These are phyloP conservation scores for Cataglyphis hispanica DNA, from an alignment of 1,140 invertebrate genomes.

Conservation along the genomic window DNA sequence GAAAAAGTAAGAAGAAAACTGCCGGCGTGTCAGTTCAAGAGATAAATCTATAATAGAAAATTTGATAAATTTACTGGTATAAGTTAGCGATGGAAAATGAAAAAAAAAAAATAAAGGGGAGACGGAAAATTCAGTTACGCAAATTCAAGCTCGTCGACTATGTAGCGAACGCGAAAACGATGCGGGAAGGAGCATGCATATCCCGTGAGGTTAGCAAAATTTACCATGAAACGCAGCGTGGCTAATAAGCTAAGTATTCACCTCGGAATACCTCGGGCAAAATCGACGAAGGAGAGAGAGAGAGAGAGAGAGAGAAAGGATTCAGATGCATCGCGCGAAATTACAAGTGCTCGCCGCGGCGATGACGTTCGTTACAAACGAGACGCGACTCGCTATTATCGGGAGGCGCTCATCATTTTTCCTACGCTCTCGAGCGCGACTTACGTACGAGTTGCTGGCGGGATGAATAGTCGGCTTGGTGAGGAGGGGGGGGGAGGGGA, in stretches of 20 bases:
- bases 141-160: conserved; percentile 41
- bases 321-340: conserved; percentile 26
- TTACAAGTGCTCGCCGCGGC: conserved; percentile 16
- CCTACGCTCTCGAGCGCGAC: conserved; percentile 24
- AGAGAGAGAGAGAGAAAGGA: no score
- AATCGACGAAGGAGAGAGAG: not conserved
- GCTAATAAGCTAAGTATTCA: conserved; percentile 54
- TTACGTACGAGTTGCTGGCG: conserved; percentile 31
- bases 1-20: not conserved
- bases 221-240: conserved; percentile 20
- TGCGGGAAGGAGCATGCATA: conserved; percentile 16
- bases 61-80: conserved; percentile 38
- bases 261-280: not conserved
- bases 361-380: conserved; percentile 35
- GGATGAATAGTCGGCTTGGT: conserved; percentile 51
- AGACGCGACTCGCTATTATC: conserved; percentile 35
- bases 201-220: conserved; percentile 41
- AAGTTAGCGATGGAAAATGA: conserved; percentile 46
- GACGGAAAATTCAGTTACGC: conserved; percentile 62
- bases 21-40: no score
- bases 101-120: not conserved
- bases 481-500: no score
- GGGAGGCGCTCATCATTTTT: conserved; percentile 33
- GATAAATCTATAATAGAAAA: conserved; percentile 21
- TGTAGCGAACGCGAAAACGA: not conserved